Evolutionary conservation across 2,888 invertebrate species (phyloP), one percentile per base, ranked within the genome.

Genomic region (Aspidapion aeneum): DNA sequence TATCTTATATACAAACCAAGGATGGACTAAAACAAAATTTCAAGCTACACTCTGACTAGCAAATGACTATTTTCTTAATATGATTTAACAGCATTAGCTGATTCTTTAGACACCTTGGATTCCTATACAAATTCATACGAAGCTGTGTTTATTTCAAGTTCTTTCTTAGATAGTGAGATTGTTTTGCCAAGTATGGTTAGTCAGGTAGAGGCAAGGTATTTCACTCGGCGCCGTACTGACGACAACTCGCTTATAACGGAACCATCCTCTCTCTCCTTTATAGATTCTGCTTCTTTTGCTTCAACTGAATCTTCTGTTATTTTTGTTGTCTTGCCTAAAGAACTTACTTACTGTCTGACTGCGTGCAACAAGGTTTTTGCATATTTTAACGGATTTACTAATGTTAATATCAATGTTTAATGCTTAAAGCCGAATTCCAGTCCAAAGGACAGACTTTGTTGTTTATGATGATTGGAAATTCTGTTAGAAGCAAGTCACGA

Each of bases 131-230:
- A 35, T 35, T 35, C 3, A 35, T 7, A 35, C 35, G 5, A 35
- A 35, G 35, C 35, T 35, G 35, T 35, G 35, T 35, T 35, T 35
- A 35, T 12, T 35, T 35, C 35, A 35, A 35, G 35, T 52, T 52
- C 35, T 55, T 60, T 66, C 59, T 62, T 61, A 66, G 61, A 68
- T 65, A 68, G 65, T 63, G 66, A 67, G 66, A 68, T 67, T 68
- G 64, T 62, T 64, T 57, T 64, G 62, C 68, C 68, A 60, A 67
- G 63, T 68, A 68, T 21, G 64, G 68, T 21, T 51, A 50, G 63
- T 21, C 67, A 60, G 63, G 65, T 66, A 68, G 61, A 65, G 65
- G 62, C 60, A 55, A 65, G 63, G 60, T 64, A 66, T 64, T 58
- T 49, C 51, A 20, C 18, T 58, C 60, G 66, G 66, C 66, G 66